These are phyloP conservation scores for Zaprionus vittiger DNA, from an alignment of 1,140 invertebrate species.

Conservation along the genomic window DNA sequence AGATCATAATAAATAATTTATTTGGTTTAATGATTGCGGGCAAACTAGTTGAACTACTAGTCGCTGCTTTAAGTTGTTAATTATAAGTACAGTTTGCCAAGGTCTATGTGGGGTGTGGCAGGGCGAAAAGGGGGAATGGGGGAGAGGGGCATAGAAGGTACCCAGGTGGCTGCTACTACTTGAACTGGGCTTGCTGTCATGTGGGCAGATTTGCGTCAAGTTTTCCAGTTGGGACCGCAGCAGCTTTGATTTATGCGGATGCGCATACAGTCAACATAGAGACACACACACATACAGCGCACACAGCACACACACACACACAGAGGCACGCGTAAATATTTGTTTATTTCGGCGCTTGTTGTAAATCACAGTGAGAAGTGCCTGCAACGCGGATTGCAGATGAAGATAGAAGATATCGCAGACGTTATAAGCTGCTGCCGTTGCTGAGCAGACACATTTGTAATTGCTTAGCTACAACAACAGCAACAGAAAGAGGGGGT, in stretches of 20 bases:
- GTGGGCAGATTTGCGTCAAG: conserved; percentile 32
- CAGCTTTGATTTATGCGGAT: conserved; percentile 42
- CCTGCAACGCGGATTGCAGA: conserved; percentile 33
- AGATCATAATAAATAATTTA: conserved; percentile 10
- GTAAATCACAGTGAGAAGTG: conserved; percentile 57
- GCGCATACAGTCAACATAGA: conserved; percentile 41
- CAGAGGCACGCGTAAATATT: background rate
- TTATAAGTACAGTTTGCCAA: conserved; percentile 5
- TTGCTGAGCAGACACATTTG: conserved; percentile 12
- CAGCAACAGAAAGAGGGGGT: background rate
- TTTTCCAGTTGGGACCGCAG: conserved; percentile 9
- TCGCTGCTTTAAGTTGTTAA: background rate
- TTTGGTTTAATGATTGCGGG: background rate
- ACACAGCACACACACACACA: conserved; percentile 18
- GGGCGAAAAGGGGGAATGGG: background rate
- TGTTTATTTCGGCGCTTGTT: conserved; percentile 49
- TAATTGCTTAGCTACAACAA: conserved; percentile 20
- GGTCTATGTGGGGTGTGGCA: background rate
- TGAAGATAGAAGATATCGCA: conserved; percentile 43
- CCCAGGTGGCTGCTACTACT: background rate
- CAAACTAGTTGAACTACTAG: conserved; percentile 7
- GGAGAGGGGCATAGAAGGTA: background rate
- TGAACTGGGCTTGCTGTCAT: conserved; percentile 12
- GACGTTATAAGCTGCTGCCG: conserved; percentile 22
- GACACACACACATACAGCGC: conserved; percentile 29